Conservation (phyloP, 2,888 invertebrate genomes). For the Dicycla oo region DNA sequence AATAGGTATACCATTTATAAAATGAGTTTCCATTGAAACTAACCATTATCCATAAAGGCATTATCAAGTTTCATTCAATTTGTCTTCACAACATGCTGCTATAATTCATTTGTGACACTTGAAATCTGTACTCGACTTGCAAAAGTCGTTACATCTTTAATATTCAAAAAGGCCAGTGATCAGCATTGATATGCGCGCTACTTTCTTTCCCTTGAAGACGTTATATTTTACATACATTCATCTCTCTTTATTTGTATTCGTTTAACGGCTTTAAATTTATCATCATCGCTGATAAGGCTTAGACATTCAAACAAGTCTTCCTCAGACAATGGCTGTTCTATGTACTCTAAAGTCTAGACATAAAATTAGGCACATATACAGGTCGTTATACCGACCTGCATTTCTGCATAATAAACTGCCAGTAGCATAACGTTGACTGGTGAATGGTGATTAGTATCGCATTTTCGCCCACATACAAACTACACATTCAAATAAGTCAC, state of each 20-base stretch:
- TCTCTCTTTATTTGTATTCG: constrained; percentile 2
- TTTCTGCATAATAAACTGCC: constrained; percentile 54
- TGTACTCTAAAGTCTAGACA: constrained; percentile 48
- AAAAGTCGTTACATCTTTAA: constrained; percentile 36
- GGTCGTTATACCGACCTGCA: constrained; percentile 54
- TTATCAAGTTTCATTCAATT: constrained; percentile 30
- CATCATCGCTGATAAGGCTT: constrained; percentile 21
- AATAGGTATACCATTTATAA: constrained; percentile 48
- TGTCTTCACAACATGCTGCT: not conserved
- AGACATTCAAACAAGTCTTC: constrained; percentile 30
- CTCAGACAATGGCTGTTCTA: constrained; percentile 27
- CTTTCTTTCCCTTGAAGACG: constrained; percentile 27
- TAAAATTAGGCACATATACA: constrained; percentile 34
- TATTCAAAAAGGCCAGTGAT: constrained; percentile 38
- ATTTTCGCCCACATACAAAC: constrained; percentile 47
- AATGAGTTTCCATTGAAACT: constrained; percentile 26
- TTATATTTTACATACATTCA: constrained; percentile 27
- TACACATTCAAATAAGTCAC: constrained; percentile 17
- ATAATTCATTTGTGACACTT: constrained; percentile 14
- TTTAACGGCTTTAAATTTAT: constrained; percentile 24
- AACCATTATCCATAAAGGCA: constrained; percentile 11
- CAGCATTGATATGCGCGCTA: constrained; percentile 50
- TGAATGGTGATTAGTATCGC: constrained; percentile 46
- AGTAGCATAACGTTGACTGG: constrained; percentile 46
- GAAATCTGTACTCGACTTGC: not conserved